Conservation (phyloP, 2,888 invertebrate species). For the Gortyna flavago region DNA sequence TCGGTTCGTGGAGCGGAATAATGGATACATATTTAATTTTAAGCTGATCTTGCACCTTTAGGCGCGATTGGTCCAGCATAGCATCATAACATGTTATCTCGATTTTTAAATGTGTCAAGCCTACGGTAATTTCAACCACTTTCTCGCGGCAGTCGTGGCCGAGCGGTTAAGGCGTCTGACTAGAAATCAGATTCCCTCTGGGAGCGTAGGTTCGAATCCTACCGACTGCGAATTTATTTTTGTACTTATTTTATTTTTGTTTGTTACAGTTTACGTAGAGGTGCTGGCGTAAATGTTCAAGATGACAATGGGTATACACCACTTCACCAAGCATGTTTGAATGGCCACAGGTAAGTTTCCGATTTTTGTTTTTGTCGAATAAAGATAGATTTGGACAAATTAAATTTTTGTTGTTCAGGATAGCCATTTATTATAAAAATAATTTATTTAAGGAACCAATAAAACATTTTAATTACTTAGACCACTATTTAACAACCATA, state of each 20-base stretch:
- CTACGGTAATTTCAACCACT: conserved; percentile 62
- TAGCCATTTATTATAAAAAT: not conserved
- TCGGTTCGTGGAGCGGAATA: not conserved
- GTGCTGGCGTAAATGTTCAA: conserved; percentile 97
- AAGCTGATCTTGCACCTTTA: not conserved
- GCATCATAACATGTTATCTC: conserved; percentile 7
- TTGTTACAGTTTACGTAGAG: conserved; percentile 94
- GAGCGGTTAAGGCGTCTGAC: conserved; percentile 97
- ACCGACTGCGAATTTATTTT: conserved; percentile 92
- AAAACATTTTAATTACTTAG: not conserved
- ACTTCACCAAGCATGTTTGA: conserved; percentile 97
- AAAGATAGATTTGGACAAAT: not conserved
- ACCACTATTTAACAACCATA: not conserved
- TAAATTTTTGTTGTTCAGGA: not conserved
- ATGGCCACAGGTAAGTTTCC: conserved; percentile 95
- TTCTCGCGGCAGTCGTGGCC: conserved; percentile 93
- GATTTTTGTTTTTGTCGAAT: not conserved
- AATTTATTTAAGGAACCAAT: not conserved
- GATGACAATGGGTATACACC: conserved; percentile 98
- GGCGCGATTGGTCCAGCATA: too few relatives aligned
- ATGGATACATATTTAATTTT: not conserved
- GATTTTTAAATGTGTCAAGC: accelerated
- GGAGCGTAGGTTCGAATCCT: conserved; percentile 97
- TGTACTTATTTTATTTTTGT: conserved; percentile 57
- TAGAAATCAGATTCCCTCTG: conserved; percentile 97